Base-by-base conservation (phyloP, 2,113 vertebrate genomes). In the Sigmodon hispidus region DNA sequence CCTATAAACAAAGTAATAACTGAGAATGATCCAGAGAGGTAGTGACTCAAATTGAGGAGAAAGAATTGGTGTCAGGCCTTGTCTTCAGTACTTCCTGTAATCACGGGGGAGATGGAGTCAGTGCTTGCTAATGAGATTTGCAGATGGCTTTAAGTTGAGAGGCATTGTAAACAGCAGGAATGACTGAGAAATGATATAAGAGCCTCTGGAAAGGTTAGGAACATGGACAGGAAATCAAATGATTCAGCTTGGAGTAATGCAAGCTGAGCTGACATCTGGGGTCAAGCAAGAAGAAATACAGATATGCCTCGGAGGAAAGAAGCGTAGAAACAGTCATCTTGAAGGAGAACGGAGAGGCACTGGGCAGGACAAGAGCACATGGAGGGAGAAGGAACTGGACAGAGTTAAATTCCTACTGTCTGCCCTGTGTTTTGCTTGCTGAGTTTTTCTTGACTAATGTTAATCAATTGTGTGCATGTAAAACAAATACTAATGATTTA, bases 151-250 rank as follows among this genome's bases (percentile, higher is more conserved):
- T 97, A 96, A 95, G 94, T 96, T 91, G 96, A 96, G 92, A 95
- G 94, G 69, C 92, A 95, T 94, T 96, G 94, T 97, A 97, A 97
- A 98, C 97, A 96, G 92, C 73, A 89, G 94, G 94, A 65, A 94
- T 95, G 96, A 96, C 94, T 96, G 96, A 97, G 97, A 93, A 94
- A 91, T 96, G 93, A 97, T 97, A 96, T 94, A 97, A 94, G 61
- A 96, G 96, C 69, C 92, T 83, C 96, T 95, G 97, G 96, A 97
- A 97, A 97, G 96, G 95, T 97, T 97, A 95, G 96, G 91, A 97
- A 98, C 97, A 97, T 96, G 92, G 97, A 97, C 96, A 98, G 96
- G 97, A 98, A 98, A 97, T 96, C 79, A 93, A 96, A 89, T 98
- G 97, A 98, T 95, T 98, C 97, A 97, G 91, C 95, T 59, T 87